Evolutionary conservation across 64 coral and sea anemone species (phyloP).

Genomic region (Pocillopora damicornis): DNA sequence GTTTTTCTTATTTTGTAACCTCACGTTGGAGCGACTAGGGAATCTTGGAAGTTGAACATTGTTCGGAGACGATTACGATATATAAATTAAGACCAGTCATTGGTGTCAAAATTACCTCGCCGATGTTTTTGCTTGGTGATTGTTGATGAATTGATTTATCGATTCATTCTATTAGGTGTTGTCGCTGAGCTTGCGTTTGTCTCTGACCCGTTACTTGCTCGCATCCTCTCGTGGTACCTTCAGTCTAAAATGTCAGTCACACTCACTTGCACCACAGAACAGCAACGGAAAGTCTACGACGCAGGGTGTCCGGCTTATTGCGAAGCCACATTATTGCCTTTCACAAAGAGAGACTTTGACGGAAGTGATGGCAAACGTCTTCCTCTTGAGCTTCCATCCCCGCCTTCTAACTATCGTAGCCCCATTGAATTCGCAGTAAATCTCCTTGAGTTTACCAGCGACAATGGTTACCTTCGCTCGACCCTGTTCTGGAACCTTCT

Average conservation of each 20-base stretch:
- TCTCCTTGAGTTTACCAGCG: slow-evolving; percentile 68
- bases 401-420: slow-evolving; percentile 57
- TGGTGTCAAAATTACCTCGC: too few relatives aligned
- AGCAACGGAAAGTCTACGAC: slow-evolving; percentile 79
- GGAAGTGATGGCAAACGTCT: slow-evolving; percentile 54
- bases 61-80: neutral
- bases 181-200: slow-evolving; percentile 81
- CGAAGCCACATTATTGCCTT: slow-evolving; percentile 65
- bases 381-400: slow-evolving; percentile 62
- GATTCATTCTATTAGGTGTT: slow-evolving; percentile 28
- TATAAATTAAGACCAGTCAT: neutral
- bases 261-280: slow-evolving; percentile 63
- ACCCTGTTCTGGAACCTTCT: slow-evolving; percentile 76
- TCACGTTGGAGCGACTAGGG: too few relatives aligned
- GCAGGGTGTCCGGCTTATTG: slow-evolving; percentile 69
- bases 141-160: too few relatives aligned
- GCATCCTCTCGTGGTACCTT: slow-evolving; percentile 77
- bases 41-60: too few relatives aligned
- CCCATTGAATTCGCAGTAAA: slow-evolving; percentile 84
- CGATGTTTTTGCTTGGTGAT: too few relatives aligned
- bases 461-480: slow-evolving; percentile 60
- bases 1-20: too few relatives aligned
- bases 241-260: slow-evolving; percentile 76
- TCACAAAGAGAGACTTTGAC: slow-evolving; percentile 58
- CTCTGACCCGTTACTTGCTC: slow-evolving; percentile 65